Percentiles rank a stretch among this genome's conserved stretches.
These are phyloP conservation scores for Catharus fuscescens DNA, from an alignment of 2,113 vertebrate genomes.

Conservation along the genomic window DNA sequence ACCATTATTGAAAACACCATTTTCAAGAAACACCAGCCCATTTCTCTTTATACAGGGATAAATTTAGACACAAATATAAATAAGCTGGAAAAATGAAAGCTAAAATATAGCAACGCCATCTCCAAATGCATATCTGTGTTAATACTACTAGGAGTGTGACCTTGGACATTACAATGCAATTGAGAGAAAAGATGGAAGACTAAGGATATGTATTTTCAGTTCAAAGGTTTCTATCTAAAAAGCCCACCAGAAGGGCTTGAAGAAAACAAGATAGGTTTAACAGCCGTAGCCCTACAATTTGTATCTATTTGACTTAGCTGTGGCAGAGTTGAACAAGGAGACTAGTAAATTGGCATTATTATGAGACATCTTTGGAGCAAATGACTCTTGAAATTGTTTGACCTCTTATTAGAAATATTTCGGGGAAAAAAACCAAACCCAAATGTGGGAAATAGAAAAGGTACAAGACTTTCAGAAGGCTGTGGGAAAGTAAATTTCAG, in stretches of 20 bases:
- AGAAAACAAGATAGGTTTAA: background rate
- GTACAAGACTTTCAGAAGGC: too few relatives aligned
- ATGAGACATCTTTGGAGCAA: background rate
- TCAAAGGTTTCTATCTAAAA: background rate
- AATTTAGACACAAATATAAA: background rate
- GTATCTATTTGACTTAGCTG: background rate
- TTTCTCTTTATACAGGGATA: background rate
- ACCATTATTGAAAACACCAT: background rate
- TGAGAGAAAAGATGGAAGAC: background rate
- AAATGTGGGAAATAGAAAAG: too few relatives aligned
- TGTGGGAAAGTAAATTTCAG: too few relatives aligned
- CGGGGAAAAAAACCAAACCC: fast-evolving
- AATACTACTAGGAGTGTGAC: background rate
- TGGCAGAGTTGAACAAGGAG: background rate
- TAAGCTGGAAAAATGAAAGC: background rate
- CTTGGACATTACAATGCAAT: background rate
- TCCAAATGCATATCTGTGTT: background rate
- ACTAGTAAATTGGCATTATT: background rate
- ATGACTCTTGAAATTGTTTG: background rate
- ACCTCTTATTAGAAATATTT: background rate
- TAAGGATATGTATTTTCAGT: background rate
- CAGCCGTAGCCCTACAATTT: background rate
- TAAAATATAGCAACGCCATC: background rate
- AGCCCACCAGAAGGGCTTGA: background rate
- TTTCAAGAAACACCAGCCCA: background rate